Evolutionary conservation across 1,140 invertebrate species (phyloP).

Genomic region (Brachionus rubens): DNA sequence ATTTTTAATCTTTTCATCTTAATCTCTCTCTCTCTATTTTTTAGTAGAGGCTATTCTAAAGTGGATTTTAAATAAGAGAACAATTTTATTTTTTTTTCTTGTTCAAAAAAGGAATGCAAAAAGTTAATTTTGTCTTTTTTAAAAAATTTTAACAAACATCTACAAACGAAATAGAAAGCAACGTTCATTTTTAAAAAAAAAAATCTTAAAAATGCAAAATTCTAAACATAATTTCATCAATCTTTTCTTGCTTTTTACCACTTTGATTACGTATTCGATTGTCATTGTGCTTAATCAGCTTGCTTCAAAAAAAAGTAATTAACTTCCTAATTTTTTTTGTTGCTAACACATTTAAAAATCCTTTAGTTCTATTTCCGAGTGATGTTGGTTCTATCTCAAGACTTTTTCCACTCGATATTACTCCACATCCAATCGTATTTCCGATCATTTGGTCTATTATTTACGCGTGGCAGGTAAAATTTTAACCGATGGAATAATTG

Average conservation of each 20-base stretch:
- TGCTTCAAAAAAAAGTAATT: conserved; percentile 15
- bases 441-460: conserved; percentile 7
- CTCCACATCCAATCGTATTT: neutral
- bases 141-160: too few species aligned
- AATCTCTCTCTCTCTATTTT: too few species aligned
- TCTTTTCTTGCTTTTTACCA: neutral
- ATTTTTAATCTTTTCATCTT: too few species aligned
- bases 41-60: too few species aligned
- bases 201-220: conserved; percentile 16
- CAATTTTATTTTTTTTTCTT: too few species aligned
- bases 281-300: neutral
- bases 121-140: too few species aligned
- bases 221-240: conserved; percentile 8
- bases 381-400: conserved; percentile 22
- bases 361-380: neutral
- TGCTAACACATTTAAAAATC: neutral
- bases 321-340: neutral
- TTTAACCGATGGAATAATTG: neutral
- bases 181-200: too few species aligned
- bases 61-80: too few species aligned
- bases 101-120: too few species aligned
- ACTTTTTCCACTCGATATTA: conserved; percentile 13
- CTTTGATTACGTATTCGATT: neutral
- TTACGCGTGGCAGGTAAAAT: conserved; percentile 27
- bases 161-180: too few species aligned